phyloP scores from a whole-genome alignment of 2,113 vertebrate genomes.

The Synchiropus splendidus region DNA sequence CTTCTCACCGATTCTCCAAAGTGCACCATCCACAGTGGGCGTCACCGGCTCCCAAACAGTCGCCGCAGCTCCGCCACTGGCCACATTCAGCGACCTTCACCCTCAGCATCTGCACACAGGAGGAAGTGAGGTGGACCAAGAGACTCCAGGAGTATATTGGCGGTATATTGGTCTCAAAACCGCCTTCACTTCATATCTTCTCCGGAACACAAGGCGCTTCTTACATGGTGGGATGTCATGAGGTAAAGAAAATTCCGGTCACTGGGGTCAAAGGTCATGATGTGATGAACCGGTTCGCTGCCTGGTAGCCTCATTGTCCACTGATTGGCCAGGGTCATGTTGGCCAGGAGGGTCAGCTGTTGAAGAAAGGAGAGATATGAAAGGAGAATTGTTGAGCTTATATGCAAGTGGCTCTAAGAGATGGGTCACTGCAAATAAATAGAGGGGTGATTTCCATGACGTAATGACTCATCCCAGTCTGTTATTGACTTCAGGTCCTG shows the following conservation, averaged over 20 bases:
- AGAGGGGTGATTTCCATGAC: too few relatives aligned
- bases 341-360: conserved; percentile 78
- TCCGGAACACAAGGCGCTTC: conserved; percentile 23
- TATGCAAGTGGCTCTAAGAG: too few relatives aligned
- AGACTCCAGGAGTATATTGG: too few relatives aligned
- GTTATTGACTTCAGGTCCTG: too few relatives aligned
- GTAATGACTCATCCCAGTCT: too few relatives aligned
- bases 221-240: conserved; percentile 93
- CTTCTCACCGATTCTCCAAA: conserved; percentile 81
- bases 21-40: conserved; percentile 95
- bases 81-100: conserved; percentile 83
- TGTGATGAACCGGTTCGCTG: conserved; percentile 79
- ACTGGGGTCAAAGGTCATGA: conserved; percentile 92
- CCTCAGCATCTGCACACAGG: conserved; percentile 71
- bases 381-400: too few relatives aligned
- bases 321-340: conserved; percentile 74
- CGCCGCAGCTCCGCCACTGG: conserved; percentile 70
- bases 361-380: conserved; percentile 2
- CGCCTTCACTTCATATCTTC: too few relatives aligned
- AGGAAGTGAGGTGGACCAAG: not conserved
- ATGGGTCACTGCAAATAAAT: too few relatives aligned
- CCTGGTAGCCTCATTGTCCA: conserved; percentile 75
- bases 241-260: conserved; percentile 86
- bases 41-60: conserved; percentile 78
- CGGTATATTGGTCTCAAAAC: too few relatives aligned